Conservation (phyloP, 2,888 invertebrate species). For the Creontiades dilutus region DNA sequence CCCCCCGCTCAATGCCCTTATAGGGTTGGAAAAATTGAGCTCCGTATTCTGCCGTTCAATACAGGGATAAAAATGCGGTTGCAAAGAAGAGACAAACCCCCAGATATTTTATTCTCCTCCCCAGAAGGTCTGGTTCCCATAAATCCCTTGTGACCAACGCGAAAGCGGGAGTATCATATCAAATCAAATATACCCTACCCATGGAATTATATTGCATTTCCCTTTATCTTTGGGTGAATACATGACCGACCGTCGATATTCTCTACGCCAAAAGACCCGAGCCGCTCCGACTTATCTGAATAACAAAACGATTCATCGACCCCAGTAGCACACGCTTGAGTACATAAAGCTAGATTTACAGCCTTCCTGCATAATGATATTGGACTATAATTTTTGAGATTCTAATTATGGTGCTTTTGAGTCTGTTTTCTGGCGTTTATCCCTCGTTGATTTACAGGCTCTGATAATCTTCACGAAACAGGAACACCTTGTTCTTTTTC, state of each 20-base stretch:
- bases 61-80: constrained; percentile 17
- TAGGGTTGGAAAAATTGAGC: not conserved
- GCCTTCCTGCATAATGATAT: constrained; percentile 57
- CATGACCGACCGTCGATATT: constrained; percentile 52
- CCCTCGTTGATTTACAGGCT: constrained; percentile 42
- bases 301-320: constrained; percentile 57
- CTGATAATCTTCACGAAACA: constrained; percentile 53
- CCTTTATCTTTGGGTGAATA: constrained; percentile 47
- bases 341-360: constrained; percentile 62
- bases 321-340: constrained; percentile 51
- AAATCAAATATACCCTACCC: constrained; percentile 67
- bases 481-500: constrained; percentile 35
- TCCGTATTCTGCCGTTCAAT: constrained; percentile 6
- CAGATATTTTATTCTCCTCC: constrained; percentile 29
- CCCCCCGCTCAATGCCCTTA: not conserved
- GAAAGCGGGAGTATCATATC: constrained; percentile 61
- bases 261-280: not conserved
- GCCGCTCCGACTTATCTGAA: constrained; percentile 57
- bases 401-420: constrained; percentile 46
- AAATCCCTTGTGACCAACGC: constrained; percentile 62
- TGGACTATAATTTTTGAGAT: constrained; percentile 50
- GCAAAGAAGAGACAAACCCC: constrained; percentile 1
- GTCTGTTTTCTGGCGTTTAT: constrained; percentile 32
- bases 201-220: constrained; percentile 67
- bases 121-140: constrained; percentile 30